These are phyloP conservation scores for Zapus hudsonius DNA, from an alignment of 2,113 vertebrate species.

Conservation along the genomic window DNA sequence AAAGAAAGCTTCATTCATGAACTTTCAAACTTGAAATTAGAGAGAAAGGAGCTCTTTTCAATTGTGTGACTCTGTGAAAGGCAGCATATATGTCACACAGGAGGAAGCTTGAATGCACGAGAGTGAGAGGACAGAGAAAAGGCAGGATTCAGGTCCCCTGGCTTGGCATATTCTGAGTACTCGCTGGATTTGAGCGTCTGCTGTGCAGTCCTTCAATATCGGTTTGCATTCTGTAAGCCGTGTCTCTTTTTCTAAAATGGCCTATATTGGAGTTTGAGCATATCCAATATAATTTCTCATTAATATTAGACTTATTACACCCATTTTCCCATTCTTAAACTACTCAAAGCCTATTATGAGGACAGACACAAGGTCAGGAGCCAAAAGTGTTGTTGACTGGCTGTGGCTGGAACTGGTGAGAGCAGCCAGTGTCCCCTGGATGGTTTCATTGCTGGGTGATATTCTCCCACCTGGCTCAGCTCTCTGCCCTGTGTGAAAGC, in stretches of 20 bases:
- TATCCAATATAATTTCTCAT: not conserved
- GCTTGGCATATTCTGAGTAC: not conserved
- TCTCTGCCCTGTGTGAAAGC: not conserved
- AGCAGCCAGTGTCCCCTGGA: not conserved
- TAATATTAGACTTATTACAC: not conserved
- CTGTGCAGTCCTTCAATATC: not conserved
- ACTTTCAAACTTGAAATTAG: not conserved
- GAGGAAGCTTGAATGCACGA: rapidly evolving
- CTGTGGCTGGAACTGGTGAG: not conserved
- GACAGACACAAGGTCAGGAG: not conserved
- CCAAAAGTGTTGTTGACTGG: too few relatives aligned
- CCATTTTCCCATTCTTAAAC: not conserved
- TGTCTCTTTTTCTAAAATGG: not conserved
- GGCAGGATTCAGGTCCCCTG: rapidly evolving
- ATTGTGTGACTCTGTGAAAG: not conserved
- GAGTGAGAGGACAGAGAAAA: not conserved
- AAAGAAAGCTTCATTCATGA: not conserved
- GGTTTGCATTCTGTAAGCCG: not conserved
- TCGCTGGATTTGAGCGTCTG: not conserved
- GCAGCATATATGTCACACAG: too few relatives aligned
- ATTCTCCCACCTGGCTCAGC: rapidly evolving
- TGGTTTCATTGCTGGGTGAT: rapidly evolving
- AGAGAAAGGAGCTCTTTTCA: not conserved
- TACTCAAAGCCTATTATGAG: not conserved
- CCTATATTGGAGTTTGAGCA: not conserved